Evolutionary conservation across 2,888 invertebrate genomes (phyloP).

Genomic region (Meiosimyza platycephala): DNA sequence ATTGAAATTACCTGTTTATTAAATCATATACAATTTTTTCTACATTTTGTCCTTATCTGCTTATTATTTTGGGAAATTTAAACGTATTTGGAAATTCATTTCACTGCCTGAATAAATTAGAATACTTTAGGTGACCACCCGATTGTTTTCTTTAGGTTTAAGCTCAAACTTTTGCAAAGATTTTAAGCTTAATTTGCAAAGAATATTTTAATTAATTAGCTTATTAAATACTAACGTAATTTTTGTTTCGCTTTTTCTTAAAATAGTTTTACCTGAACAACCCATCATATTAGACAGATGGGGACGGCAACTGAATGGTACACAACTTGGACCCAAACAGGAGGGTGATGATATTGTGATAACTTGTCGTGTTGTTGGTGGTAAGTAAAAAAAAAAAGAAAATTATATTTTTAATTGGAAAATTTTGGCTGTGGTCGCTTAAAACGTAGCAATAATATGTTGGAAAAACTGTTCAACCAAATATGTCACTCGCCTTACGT

Average conservation of each 20-base stretch:
- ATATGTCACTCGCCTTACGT: background rate
- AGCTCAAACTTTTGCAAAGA: too few species aligned
- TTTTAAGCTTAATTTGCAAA: too few species aligned
- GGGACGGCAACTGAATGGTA: slow-evolving; percentile 84
- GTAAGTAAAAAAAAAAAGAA: slow-evolving; percentile 68
- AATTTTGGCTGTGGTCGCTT: slow-evolving; percentile 6
- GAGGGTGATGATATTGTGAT: slow-evolving; percentile 87
- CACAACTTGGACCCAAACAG: slow-evolving; percentile 84
- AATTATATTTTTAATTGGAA: slow-evolving; percentile 12
- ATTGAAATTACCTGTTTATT: too few species aligned
- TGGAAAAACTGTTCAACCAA: too few species aligned
- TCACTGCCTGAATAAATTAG: too few species aligned
- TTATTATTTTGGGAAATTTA: too few species aligned
- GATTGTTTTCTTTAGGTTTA: too few species aligned
- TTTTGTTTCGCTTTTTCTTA: slow-evolving; percentile 26
- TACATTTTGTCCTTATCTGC: too few species aligned
- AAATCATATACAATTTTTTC: too few species aligned
- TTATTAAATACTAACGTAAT: slow-evolving; percentile 22
- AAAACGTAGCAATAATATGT: background rate
- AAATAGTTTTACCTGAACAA: slow-evolving; percentile 86
- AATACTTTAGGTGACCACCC: too few species aligned
- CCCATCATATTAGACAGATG: slow-evolving; percentile 87
- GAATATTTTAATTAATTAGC: too few species aligned
- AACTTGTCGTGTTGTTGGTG: slow-evolving; percentile 88
- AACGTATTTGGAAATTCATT: too few species aligned